Percentiles rank a stretch among this genome's conserved stretches.
Conservation (phyloP, 1,140 invertebrate species). For the Trachelipus rathkii region DNA sequence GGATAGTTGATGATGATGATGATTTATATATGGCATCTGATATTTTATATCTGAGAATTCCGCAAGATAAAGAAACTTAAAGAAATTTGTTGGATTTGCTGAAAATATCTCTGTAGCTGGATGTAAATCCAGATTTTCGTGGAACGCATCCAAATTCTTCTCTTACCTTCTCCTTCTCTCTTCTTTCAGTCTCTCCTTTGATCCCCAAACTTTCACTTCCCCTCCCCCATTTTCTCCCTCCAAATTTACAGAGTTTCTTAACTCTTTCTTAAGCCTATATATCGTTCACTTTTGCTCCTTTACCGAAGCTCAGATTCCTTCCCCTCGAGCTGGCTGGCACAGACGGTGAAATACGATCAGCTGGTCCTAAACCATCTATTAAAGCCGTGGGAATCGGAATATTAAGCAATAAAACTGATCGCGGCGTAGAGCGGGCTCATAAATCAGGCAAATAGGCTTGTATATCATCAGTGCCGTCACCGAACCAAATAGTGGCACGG, state of each 20-base stretch:
- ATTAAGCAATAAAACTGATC: slow-evolving; percentile 13
- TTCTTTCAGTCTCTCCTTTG: not conserved
- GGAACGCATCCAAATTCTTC: not conserved
- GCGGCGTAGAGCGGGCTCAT: slow-evolving; percentile 1
- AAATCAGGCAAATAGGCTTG: slow-evolving; percentile 9
- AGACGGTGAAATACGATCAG: slow-evolving; percentile 11
- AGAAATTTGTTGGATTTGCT: too few species aligned
- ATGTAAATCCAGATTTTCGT: too few species aligned
- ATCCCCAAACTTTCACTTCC: not conserved
- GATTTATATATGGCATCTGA: too few species aligned
- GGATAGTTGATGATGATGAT: too few species aligned
- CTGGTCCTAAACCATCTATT: slow-evolving; percentile 12
- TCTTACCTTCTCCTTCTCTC: not conserved
- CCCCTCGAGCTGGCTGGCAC: not conserved
- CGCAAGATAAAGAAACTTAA: too few species aligned
- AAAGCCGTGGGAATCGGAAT: slow-evolving; percentile 9
- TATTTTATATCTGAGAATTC: too few species aligned
- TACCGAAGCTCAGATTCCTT: too few species aligned
- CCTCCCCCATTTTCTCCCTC: too few species aligned
- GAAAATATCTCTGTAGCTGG: too few species aligned
- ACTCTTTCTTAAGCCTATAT: too few species aligned
- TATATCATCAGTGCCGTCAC: slow-evolving; percentile 5
- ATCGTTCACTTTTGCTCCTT: too few species aligned
- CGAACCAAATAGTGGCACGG: slow-evolving; percentile 1
- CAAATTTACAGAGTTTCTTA: too few species aligned